Evolutionary conservation across 2,888 invertebrate genomes (phyloP).

Genomic region (Drosophila falleni): DNA sequence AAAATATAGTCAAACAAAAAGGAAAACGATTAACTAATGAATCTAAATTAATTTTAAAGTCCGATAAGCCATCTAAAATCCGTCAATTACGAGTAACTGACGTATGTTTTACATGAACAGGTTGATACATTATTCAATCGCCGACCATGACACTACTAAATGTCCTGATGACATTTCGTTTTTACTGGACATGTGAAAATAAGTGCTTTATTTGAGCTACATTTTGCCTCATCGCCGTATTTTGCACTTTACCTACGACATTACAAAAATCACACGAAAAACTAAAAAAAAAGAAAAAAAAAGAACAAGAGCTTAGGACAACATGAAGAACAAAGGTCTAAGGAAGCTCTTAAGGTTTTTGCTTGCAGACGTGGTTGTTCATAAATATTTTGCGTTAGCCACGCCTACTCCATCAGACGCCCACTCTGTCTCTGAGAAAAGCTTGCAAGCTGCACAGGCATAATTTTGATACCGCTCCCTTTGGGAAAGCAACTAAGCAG

Average conservation of each 20-base stretch:
- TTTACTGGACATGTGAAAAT: constrained; percentile 17
- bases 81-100: constrained; percentile 25
- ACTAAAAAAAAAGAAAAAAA: neutral
- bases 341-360: constrained; percentile 47
- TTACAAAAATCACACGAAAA: constrained; percentile 16
- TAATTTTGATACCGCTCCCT: constrained; percentile 57
- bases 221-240: too few species aligned
- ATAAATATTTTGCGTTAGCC: constrained; percentile 53
- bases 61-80: constrained; percentile 32
- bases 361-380: constrained; percentile 57
- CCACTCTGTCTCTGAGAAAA: constrained; percentile 21
- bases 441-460: constrained; percentile 65
- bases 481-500: constrained; percentile 17
- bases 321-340: constrained; percentile 44
- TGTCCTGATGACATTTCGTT: constrained; percentile 63
- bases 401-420: neutral
- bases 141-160: constrained; percentile 37
- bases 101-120: constrained; percentile 37
- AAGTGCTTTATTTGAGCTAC: constrained; percentile 15
- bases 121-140: constrained; percentile 56
- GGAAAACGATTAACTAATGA: constrained; percentile 23
- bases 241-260: neutral
- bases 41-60: constrained; percentile 18
- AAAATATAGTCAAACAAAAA: constrained; percentile 1
- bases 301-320: neutral